Conservation (phyloP, 2,888 invertebrate genomes). For the Chirona hameri region DNA sequence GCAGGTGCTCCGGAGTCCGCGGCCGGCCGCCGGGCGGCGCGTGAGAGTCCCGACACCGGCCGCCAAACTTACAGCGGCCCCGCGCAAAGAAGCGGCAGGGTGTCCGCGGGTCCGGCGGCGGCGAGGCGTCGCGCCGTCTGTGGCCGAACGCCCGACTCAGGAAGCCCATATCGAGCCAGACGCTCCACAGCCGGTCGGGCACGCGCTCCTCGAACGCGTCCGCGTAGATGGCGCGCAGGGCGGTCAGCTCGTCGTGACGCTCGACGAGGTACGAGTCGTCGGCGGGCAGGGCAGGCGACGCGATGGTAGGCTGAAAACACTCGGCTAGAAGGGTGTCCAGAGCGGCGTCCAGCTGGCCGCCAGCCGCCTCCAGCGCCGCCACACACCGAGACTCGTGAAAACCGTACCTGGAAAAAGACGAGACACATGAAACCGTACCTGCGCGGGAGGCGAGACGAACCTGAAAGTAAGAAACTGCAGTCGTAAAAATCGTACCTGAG, state of each 20-base stretch:
- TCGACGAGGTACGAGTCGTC: constrained; percentile 55
- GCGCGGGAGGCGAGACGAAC: too few relatives aligned
- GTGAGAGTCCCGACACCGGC: constrained; percentile 62
- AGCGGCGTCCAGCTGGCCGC: constrained; percentile 66
- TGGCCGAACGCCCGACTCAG: constrained; percentile 32
- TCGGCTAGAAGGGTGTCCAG: constrained; percentile 66
- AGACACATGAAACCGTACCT: too few relatives aligned
- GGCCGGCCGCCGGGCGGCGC: constrained; percentile 44
- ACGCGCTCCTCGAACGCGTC: constrained; percentile 68
- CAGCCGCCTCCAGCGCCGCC: constrained; percentile 66
- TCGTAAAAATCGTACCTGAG: too few relatives aligned
- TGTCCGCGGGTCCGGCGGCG: constrained; percentile 46
- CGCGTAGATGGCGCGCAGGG: constrained; percentile 68
- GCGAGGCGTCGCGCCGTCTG: not conserved
- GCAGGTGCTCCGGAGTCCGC: constrained; percentile 41
- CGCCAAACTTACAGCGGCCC: constrained; percentile 68
- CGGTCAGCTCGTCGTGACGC: constrained; percentile 67
- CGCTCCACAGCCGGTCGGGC: constrained; percentile 63
- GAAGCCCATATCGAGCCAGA: constrained; percentile 57
- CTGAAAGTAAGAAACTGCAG: too few relatives aligned
- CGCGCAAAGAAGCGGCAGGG: constrained; percentile 58
- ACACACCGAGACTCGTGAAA: constrained; percentile 69
- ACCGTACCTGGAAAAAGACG: constrained; percentile 57
- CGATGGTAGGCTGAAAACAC: constrained; percentile 53
- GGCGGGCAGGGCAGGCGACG: constrained; percentile 3